Percentiles rank a stretch among this genome's conserved stretches.
phyloP scores from a whole-genome alignment of 1,140 invertebrate species.

The Leguminivora glycinivorella region DNA sequence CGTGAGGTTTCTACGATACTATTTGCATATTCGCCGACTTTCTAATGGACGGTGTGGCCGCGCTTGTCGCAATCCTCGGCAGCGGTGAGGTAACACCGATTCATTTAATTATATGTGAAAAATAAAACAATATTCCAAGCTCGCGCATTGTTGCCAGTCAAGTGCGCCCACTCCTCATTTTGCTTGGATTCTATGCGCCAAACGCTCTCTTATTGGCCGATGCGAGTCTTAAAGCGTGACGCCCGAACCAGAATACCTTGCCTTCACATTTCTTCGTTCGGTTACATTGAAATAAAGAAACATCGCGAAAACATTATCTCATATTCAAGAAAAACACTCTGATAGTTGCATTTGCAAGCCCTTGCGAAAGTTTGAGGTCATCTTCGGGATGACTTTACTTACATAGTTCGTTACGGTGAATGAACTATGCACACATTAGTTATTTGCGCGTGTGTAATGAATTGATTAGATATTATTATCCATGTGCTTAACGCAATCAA shows the following conservation, averaged over 20 bases:
- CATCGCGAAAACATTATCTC: constrained; percentile 40
- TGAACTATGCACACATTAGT: constrained; percentile 54
- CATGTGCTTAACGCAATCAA: constrained; percentile 57
- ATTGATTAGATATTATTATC: constrained; percentile 29
- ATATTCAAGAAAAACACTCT: constrained; percentile 22
- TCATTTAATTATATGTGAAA: constrained; percentile 68
- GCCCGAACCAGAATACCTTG: constrained; percentile 50
- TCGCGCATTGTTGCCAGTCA: constrained; percentile 52
- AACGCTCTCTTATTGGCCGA: constrained; percentile 41
- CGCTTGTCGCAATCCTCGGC: constrained; percentile 73
- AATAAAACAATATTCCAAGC: constrained; percentile 54
- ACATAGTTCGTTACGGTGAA: constrained; percentile 51
- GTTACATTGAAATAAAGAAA: constrained; percentile 48
- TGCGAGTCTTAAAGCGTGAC: constrained; percentile 44
- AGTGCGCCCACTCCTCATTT: constrained; percentile 35
- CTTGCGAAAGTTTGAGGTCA: constrained; percentile 42
- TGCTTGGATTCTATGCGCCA: constrained; percentile 42
- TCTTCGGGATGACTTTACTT: constrained; percentile 7
- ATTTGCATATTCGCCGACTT: constrained; percentile 78
- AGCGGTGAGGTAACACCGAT: constrained; percentile 71
- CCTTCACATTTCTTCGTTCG: constrained; percentile 47
- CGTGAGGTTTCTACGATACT: constrained; percentile 78
- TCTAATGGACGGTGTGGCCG: constrained; percentile 76
- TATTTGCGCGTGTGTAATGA: constrained; percentile 43
- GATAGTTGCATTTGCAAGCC: constrained; percentile 34